phyloP scores from a whole-genome alignment of 2,797 vertebrate genomes.

The Rhyacichthys aspro region DNA sequence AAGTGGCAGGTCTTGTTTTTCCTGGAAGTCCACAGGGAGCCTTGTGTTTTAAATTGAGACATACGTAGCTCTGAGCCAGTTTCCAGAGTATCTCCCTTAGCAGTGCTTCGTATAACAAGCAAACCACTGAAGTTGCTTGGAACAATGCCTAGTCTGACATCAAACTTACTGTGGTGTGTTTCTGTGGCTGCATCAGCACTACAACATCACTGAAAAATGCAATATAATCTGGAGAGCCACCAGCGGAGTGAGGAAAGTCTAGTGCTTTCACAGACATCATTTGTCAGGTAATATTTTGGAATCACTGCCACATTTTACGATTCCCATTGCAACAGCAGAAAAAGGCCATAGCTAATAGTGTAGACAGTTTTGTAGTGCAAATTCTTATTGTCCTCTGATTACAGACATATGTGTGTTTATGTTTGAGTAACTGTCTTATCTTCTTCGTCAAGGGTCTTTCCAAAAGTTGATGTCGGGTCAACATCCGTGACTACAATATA shows the following conservation, averaged over 20 bases:
- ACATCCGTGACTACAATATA: slow-evolving; percentile 6
- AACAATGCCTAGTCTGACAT: slow-evolving; percentile 39
- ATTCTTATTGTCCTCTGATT: neutral
- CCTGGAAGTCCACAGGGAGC: slow-evolving; percentile 33
- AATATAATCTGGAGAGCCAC: slow-evolving; percentile 17
- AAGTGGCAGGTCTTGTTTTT: slow-evolving; percentile 37
- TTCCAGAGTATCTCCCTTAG: slow-evolving; percentile 39
- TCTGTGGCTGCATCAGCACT: slow-evolving; percentile 16
- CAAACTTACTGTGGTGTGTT: slow-evolving; percentile 21
- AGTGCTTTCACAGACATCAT: slow-evolving; percentile 15
- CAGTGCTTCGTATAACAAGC: slow-evolving; percentile 22
- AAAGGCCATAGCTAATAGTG: neutral
- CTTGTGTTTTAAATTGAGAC: slow-evolving; percentile 45
- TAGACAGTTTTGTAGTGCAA: neutral
- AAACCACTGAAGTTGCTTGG: slow-evolving; percentile 34
- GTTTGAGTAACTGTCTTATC: neutral
- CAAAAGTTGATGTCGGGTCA: slow-evolving; percentile 5
- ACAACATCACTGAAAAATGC: slow-evolving; percentile 15
- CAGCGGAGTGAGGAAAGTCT: neutral
- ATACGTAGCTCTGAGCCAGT: slow-evolving; percentile 22
- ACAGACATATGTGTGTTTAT: neutral
- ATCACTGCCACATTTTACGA: neutral
- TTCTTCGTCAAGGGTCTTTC: too few species aligned
- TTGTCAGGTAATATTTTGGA: slow-evolving; percentile 3
- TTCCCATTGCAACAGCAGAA: neutral